Base-by-base conservation (phyloP, 2,113 vertebrate genomes). In the Dipodomys ordii region DNA sequence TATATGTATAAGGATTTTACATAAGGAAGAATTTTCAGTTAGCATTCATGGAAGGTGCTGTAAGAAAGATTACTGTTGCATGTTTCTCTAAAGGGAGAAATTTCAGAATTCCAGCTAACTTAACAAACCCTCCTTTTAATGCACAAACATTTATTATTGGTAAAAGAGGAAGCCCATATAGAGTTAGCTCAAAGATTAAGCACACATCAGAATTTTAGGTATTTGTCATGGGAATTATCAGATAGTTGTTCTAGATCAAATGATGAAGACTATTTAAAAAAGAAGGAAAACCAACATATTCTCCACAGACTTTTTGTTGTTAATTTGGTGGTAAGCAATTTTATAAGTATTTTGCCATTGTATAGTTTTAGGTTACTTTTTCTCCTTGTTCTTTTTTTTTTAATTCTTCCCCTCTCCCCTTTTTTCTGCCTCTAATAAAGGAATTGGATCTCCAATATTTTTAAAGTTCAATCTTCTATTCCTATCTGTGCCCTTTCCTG, bases 91-190 rank as follows among this genome's bases (percentile, higher is more conserved):
- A 85, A 77, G 53, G 20, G 68, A 81, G 32, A 49, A 88, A 69
- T 46, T 76, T 85, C 73, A 85, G 68, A 90, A 79, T 92, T 88
- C 46, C 10, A 44, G 25, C 71, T 30, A 86, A 39, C 30, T 85
- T 82, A 57, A 65, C 6, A 93, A 72, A 68, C 23, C 53, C 28
- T 78, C 81, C 32, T 77, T 62, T 15, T 22, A 44, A 89, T 39
- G 84, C 25, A 92, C 49, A 94, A 82, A n/a, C 30, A 76, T 74
- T 65, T 84, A 77, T 46, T 88, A 53, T 72, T 91, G 89, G 25
- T 77, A 89, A 89, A 85, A 82, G 46, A 76, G 83, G 72, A 76
- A 35, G 22, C 72, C 11, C 25, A 16, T 39, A 7, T 27, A 30
- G 12, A 28, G 90, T 12, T 49, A 16, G 64, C 49, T 73, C 30